Evolutionary conservation across 2,888 invertebrate species (phyloP).

Genomic region (Heliconius charithonia): DNA sequence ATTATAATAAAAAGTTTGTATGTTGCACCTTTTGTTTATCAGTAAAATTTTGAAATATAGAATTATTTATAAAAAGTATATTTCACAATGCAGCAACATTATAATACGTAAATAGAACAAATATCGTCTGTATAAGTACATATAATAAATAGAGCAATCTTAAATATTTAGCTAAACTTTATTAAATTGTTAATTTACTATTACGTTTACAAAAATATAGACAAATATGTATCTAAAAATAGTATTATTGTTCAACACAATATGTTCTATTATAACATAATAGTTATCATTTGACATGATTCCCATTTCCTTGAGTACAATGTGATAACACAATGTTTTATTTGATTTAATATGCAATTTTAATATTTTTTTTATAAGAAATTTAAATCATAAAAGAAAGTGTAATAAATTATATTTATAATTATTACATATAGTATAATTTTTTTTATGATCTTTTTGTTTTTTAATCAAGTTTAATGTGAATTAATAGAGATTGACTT

Average conservation of each 20-base stretch:
- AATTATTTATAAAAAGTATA: background rate
- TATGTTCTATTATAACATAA: background rate
- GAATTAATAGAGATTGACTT: no score
- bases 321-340: conserved; percentile 3
- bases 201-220: background rate
- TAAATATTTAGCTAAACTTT: background rate
- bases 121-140: background rate
- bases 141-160: background rate
- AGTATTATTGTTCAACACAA: background rate
- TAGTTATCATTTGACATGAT: conserved; percentile 18
- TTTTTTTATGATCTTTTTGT: background rate
- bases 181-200: background rate
- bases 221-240: conserved; percentile 3
- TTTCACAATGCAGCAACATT: background rate
- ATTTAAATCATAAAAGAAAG: background rate
- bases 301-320: background rate
- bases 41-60: background rate
- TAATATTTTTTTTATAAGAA: background rate
- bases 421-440: background rate
- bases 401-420: background rate
- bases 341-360: background rate
- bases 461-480: background rate
- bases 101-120: background rate
- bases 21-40: background rate
- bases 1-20: background rate